Conservation (phyloP, 2,113 vertebrate genomes). For the Chamaetylas fuelleborni region DNA sequence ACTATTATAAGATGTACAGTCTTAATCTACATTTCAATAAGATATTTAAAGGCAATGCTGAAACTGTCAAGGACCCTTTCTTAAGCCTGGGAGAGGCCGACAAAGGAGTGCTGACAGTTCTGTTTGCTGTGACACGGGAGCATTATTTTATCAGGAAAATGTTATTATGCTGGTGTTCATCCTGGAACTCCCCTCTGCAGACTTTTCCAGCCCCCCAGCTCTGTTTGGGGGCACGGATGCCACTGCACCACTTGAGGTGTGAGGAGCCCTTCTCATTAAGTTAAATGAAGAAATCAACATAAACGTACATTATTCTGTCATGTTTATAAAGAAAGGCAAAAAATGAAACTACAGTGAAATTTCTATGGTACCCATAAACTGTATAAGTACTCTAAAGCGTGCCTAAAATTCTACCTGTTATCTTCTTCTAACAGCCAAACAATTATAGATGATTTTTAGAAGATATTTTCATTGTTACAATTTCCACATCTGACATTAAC, state of each 20-base stretch:
- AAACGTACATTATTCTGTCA: background rate
- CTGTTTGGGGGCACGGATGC: background rate
- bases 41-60: constrained; percentile 68
- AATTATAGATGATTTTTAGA: background rate
- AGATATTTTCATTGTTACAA: no score
- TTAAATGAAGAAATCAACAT: background rate
- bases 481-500: background rate
- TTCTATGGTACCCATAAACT: background rate
- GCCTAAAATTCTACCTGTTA: background rate
- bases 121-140: constrained; percentile 40
- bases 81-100: constrained; percentile 66
- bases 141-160: constrained; percentile 69
- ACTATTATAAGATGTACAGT: constrained; percentile 59
- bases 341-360: background rate
- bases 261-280: background rate
- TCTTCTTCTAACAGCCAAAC: background rate
- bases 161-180: constrained; percentile 43
- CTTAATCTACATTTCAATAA: constrained; percentile 75
- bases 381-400: accelerated
- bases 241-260: background rate
- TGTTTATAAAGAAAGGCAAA: background rate
- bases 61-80: constrained; percentile 66
- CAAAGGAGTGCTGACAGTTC: constrained; percentile 63
- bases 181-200: background rate
- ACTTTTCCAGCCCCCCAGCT: background rate